A percentile compares a stretch with the other conserved stretches of the same genome.
phyloP scores from a whole-genome alignment of 2,888 invertebrate genomes.

The Ornithoptera alexandrae region DNA sequence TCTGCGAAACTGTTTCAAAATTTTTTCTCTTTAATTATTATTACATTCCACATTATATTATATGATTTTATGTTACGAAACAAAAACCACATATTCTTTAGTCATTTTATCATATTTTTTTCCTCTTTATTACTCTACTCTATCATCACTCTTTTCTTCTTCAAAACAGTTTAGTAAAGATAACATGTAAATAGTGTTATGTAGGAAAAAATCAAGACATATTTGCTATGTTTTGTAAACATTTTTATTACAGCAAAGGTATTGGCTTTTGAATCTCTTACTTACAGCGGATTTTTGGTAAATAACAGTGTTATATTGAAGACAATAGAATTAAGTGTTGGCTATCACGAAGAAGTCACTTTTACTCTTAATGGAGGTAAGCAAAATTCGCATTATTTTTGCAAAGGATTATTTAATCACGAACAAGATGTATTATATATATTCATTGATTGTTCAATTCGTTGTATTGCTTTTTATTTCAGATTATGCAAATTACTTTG shows the following conservation, averaged over 20 bases:
- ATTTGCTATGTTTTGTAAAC: slow-evolving; percentile 35
- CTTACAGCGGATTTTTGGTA: slow-evolving; percentile 53
- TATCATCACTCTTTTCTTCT: background rate
- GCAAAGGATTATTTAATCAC: background rate
- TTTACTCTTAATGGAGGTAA: slow-evolving; percentile 57
- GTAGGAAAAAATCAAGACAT: slow-evolving; percentile 18
- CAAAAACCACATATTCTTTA: slow-evolving; percentile 32
- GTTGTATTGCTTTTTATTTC: slow-evolving; percentile 37
- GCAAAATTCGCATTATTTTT: slow-evolving; percentile 31
- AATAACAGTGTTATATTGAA: slow-evolving; percentile 43
- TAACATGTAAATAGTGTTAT: background rate
- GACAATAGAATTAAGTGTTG: slow-evolving; percentile 46
- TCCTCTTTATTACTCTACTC: slow-evolving; percentile 13
- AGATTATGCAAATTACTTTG: slow-evolving; percentile 50
- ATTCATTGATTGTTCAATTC: background rate
- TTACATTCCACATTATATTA: background rate
- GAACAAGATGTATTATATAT: no score
- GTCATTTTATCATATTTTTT: background rate
- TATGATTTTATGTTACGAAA: slow-evolving; percentile 4
- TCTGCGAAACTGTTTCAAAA: background rate
- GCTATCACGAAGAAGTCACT: slow-evolving; percentile 47
- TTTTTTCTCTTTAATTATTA: background rate
- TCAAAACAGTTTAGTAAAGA: no score
- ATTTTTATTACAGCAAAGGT: slow-evolving; percentile 51
- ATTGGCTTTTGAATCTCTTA: slow-evolving; percentile 51